Conservation (phyloP, 2,888 invertebrate genomes). For the Agonopterix arenella region DNA sequence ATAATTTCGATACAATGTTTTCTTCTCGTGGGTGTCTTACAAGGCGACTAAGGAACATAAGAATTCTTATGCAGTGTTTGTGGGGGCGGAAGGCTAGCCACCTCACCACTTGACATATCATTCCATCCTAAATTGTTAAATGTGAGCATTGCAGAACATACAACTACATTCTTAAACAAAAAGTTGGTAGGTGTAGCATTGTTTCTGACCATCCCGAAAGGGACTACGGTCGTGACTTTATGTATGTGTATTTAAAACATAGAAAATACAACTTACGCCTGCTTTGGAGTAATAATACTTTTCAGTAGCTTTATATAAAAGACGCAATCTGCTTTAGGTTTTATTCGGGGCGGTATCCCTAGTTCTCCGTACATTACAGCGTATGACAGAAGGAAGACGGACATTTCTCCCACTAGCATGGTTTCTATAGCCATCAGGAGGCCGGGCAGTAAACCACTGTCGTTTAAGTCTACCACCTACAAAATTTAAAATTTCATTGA, state of each 20-base stretch:
- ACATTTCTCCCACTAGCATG: conserved; percentile 88
- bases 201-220: too few relatives aligned
- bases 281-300: conserved; percentile 63
- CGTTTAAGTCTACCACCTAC: conserved; percentile 54
- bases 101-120: neutral
- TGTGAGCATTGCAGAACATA: too few relatives aligned
- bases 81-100: too few relatives aligned
- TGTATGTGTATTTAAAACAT: neutral
- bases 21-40: too few relatives aligned
- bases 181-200: too few relatives aligned
- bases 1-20: too few relatives aligned
- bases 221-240: too few relatives aligned
- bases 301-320: conserved; percentile 84
- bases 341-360: conserved; percentile 89
- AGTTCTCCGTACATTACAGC: conserved; percentile 84
- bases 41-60: too few relatives aligned
- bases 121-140: neutral
- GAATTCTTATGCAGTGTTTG: too few relatives aligned
- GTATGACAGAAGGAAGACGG: conserved; percentile 86
- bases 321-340: conserved; percentile 82
- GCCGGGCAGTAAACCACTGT: conserved; percentile 77
- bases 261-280: conserved; percentile 35
- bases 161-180: too few relatives aligned
- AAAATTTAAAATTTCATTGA: conserved; percentile 16
- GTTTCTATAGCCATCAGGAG: conserved; percentile 82